A percentile compares a stretch with the other conserved stretches of the same genome.
Conservation (phyloP, 2,797 vertebrate genomes). For the Lutjanus argentimaculatus region DNA sequence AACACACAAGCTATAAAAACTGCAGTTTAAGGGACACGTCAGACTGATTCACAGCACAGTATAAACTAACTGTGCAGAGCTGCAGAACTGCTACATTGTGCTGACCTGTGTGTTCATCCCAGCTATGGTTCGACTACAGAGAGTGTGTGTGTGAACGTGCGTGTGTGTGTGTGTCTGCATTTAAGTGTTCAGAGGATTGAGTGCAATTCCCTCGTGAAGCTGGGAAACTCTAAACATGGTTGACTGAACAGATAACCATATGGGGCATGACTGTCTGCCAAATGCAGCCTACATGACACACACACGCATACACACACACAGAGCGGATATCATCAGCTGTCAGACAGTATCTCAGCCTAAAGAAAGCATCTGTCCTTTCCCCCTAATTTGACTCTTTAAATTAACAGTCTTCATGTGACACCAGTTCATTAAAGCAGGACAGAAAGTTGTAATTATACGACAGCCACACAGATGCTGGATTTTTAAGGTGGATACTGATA, state of each 20-base stretch:
- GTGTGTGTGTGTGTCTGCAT: slow-evolving; percentile 33
- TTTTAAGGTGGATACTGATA: background rate
- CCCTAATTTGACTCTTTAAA: slow-evolving; percentile 15
- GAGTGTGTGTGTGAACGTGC: slow-evolving; percentile 14
- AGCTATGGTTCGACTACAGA: background rate
- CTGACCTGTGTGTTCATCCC: slow-evolving; percentile 49
- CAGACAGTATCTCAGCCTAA: slow-evolving; percentile 21
- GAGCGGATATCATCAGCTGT: slow-evolving; percentile 34
- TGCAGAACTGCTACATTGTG: slow-evolving; percentile 13
- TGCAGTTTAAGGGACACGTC: slow-evolving; percentile 15
- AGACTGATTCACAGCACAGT: slow-evolving; percentile 22
- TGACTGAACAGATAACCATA: slow-evolving; percentile 71
- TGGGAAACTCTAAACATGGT: slow-evolving; percentile 63
- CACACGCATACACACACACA: slow-evolving; percentile 23
- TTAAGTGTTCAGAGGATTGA: slow-evolving; percentile 60
- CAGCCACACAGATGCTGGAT: background rate
- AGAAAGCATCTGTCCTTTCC: slow-evolving; percentile 35
- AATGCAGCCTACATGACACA: slow-evolving; percentile 43
- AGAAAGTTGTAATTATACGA: background rate
- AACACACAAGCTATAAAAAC: slow-evolving; percentile 38
- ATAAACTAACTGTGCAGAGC: slow-evolving; percentile 15
- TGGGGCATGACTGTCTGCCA: slow-evolving; percentile 59
- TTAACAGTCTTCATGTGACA: slow-evolving; percentile 1
- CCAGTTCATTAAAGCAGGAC: background rate
- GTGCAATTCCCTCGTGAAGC: slow-evolving; percentile 54